Base-by-base conservation (phyloP, 1,140 invertebrate genomes). In the Metaphire vulgaris region DNA sequence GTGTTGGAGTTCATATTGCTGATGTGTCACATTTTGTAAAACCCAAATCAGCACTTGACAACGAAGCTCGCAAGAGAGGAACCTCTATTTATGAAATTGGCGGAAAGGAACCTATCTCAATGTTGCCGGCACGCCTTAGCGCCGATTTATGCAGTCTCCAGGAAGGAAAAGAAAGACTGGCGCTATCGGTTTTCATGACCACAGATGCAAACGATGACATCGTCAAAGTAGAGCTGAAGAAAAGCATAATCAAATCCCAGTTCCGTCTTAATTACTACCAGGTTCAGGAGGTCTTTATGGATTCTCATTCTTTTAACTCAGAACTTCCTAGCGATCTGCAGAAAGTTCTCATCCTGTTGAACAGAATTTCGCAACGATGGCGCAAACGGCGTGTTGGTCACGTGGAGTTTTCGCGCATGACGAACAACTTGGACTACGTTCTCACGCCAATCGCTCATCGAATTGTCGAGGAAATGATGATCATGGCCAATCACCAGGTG, bases 121-220 rank as follows among this genome's bases (percentile, higher is more conserved):
- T 88, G 83, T 74, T 88, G 32, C 87, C 86, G 14, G 70, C 79
- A 21, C 79, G 82, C 66, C 79, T 87, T 0, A 81, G 82, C 74
- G 80, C 80, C 21, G 81, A 87, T 77, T 76, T 87, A 12, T 87
- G 86, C 74, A 87, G 86, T 67, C 79, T 88, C 33, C 77, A 82
- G 33, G 80, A 82, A 2, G 81, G 79, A 73, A 79, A 80, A 32
- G 85, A 87, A 74, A 70, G 83, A 72, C 79, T 83, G 64, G 76
- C 81, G 1, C 21, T 83, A 14, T 83, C 83, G 2, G 76, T 85
- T 1, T 78, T 82, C 31, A 71, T 84, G 74, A 80, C 78, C 81
- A 84, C 12, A 69, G 78, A n/a, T n/a, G n/a, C n/a, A n/a, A n/a
- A n/a, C n/a, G n/a, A n/a, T n/a, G n/a, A n/a, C n/a, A n/a, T n/a